phyloP scores from a whole-genome alignment of 2,888 invertebrate species.

The Lepidocyrtoides sp. region DNA sequence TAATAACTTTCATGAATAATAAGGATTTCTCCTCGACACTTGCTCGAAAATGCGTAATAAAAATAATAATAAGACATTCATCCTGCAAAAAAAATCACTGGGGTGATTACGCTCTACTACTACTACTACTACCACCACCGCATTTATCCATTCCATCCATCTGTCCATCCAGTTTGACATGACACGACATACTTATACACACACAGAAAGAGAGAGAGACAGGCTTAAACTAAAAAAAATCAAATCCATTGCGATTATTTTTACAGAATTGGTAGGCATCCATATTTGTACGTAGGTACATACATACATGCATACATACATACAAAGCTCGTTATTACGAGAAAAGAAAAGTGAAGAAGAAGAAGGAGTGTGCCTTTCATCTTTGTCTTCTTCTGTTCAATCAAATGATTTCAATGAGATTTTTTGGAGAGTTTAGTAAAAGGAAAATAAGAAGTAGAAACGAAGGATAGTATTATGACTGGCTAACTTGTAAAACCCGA shows the following conservation, averaged over 20 bases:
- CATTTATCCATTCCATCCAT: neutral
- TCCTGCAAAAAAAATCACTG: no score
- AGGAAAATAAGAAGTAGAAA: neutral
- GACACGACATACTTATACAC: neutral
- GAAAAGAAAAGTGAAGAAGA: neutral
- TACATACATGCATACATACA: neutral
- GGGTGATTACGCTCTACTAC: neutral
- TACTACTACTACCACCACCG: neutral
- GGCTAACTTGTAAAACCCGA: constrained; percentile 54
- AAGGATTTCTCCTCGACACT: no score
- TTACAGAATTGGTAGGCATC: constrained; percentile 41
- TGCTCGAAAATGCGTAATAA: no score
- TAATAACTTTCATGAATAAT: no score
- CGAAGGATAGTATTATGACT: neutral
- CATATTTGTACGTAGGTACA: constrained; percentile 25
- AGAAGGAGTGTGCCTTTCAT: constrained; percentile 46
- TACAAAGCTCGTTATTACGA: neutral
- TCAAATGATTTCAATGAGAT: neutral
- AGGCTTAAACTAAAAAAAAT: neutral
- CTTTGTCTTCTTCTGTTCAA: neutral
- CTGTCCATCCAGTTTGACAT: neutral
- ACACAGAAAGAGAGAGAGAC: neutral
- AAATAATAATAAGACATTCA: no score
- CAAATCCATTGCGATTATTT: constrained; percentile 28
- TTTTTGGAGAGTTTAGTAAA: neutral